Evolutionary conservation across 2,888 invertebrate genomes (phyloP).

Genomic region (Coelopa pilipes): DNA sequence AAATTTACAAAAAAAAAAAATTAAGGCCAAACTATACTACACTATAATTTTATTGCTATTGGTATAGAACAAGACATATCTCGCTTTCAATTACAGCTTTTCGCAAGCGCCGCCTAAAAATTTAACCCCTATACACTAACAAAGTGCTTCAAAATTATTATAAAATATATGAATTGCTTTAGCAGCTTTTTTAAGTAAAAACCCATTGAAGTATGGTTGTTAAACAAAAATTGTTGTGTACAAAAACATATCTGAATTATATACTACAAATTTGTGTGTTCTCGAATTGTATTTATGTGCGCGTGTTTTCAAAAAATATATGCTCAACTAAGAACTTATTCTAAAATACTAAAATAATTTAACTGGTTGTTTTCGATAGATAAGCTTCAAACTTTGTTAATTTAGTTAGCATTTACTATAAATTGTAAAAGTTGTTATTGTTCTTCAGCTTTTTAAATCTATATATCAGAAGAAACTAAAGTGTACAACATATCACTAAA

Average conservation of each 20-base stretch:
- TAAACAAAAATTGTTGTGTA: slow-evolving; percentile 38
- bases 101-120: slow-evolving; percentile 12
- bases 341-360: background rate
- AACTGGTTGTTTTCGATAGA: slow-evolving; percentile 6
- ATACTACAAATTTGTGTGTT: background rate
- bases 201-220: no score
- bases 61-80: slow-evolving; percentile 14
- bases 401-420: slow-evolving; percentile 6
- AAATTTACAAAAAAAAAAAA: no score
- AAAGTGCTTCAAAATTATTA: background rate
- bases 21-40: no score
- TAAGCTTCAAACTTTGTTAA: slow-evolving; percentile 8
- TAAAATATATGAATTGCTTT: slow-evolving; percentile 7
- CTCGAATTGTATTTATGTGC: background rate
- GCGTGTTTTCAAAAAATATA: background rate
- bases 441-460: background rate
- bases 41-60: no score
- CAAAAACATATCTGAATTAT: slow-evolving; percentile 11
- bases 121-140: background rate
- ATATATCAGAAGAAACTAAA: background rate
- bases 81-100: slow-evolving; percentile 14
- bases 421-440: slow-evolving; percentile 10
- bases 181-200: background rate
- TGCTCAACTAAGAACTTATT: slow-evolving; percentile 11
- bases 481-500: slow-evolving; percentile 1